Conservation (phyloP, 2,888 invertebrate species). For the Stenolophus ochropezus region DNA sequence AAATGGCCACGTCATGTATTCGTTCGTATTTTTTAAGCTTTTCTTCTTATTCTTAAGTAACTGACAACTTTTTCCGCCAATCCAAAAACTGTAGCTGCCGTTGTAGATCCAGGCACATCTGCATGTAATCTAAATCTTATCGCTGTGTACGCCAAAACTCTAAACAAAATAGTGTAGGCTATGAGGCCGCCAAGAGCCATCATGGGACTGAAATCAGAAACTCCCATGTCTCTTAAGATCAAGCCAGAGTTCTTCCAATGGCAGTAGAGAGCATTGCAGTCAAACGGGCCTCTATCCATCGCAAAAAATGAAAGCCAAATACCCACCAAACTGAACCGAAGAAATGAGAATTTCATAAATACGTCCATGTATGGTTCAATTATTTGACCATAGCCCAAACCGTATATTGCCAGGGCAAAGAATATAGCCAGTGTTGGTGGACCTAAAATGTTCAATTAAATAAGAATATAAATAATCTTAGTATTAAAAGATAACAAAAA, state of each 20-base stretch:
- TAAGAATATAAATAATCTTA: too few species aligned
- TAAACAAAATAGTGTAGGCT: not conserved
- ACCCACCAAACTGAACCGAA: slow-evolving; percentile 82
- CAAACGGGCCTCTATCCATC: slow-evolving; percentile 30
- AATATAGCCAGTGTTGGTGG: slow-evolving; percentile 77
- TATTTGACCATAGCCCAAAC: slow-evolving; percentile 77
- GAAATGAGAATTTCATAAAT: slow-evolving; percentile 78
- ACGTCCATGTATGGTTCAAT: slow-evolving; percentile 76
- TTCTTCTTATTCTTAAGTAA: not conserved
- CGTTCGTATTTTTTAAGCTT: not conserved
- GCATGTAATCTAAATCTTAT: slow-evolving; percentile 9
- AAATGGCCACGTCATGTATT: not conserved
- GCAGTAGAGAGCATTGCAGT: slow-evolving; percentile 56
- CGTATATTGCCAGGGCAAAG: slow-evolving; percentile 77
- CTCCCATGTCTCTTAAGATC: slow-evolving; percentile 55
- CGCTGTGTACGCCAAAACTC: slow-evolving; percentile 19
- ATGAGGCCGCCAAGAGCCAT: not conserved
- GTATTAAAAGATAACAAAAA: too few species aligned
- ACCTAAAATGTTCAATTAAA: too few species aligned
- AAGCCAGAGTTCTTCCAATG: slow-evolving; percentile 53
- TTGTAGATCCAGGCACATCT: slow-evolving; percentile 17
- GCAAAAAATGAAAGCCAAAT: slow-evolving; percentile 53
- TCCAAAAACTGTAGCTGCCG: slow-evolving; percentile 4
- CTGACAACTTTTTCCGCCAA: slow-evolving; percentile 25
- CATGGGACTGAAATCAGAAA: slow-evolving; percentile 31